A percentile compares a stretch with the other conserved stretches of the same genome.
phyloP scores from a whole-genome alignment of 2,113 vertebrate genomes.

The Orycteropus afer region DNA sequence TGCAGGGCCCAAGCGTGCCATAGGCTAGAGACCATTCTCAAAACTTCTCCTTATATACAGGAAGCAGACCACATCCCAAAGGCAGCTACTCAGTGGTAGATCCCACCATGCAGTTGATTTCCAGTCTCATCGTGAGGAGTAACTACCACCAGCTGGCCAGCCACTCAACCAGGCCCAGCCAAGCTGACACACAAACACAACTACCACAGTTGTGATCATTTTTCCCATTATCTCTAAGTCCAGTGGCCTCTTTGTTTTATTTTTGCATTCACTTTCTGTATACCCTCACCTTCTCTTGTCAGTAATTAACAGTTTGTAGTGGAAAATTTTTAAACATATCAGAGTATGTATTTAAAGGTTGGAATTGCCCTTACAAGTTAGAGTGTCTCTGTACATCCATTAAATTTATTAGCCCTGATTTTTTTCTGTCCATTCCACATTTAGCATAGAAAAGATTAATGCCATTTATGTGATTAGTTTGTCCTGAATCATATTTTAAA shows the following conservation, averaged over 20 bases:
- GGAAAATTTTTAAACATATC: neutral
- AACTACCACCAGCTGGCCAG: too few relatives aligned
- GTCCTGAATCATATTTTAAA: neutral
- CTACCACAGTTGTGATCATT: neutral
- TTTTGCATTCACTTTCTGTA: neutral
- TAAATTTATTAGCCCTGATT: neutral
- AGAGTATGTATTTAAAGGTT: neutral
- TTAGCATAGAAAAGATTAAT: neutral
- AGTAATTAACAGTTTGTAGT: neutral
- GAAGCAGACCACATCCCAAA: too few relatives aligned
- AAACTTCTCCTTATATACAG: too few relatives aligned
- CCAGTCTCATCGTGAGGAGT: too few relatives aligned
- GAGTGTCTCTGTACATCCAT: neutral
- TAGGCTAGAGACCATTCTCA: too few relatives aligned
- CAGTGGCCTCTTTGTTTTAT: neutral
- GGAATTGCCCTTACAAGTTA: conserved; percentile 3
- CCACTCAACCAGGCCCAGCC: too few relatives aligned
- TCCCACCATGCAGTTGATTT: too few relatives aligned
- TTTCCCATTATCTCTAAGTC: neutral
- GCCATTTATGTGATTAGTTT: neutral
- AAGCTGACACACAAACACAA: too few relatives aligned
- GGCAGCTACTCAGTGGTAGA: too few relatives aligned
- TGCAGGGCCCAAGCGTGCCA: too few relatives aligned
- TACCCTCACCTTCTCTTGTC: neutral
- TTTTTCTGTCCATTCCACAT: neutral